Conservation (phyloP, 2,113 vertebrate genomes). For the Gobiocypris rarus region DNA sequence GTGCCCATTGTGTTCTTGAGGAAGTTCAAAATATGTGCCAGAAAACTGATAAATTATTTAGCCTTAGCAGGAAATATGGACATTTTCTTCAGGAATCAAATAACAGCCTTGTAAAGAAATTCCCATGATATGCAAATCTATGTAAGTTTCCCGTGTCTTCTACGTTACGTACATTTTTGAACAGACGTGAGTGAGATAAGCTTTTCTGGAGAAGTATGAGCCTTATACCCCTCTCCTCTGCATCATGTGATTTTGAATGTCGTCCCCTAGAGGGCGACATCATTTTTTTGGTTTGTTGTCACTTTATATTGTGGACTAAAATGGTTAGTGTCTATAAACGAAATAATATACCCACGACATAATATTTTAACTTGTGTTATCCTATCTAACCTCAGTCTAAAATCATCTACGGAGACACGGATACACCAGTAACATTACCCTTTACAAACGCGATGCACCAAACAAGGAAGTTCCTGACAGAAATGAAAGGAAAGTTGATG, state of each 20-base stretch:
- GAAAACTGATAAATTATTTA: neutral
- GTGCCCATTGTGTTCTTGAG: no score
- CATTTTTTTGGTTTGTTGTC: neutral
- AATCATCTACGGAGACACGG: neutral
- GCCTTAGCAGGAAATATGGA: neutral
- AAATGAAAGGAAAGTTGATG: constrained; percentile 16
- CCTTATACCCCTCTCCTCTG: neutral
- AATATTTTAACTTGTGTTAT: neutral
- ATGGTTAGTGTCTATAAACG: neutral
- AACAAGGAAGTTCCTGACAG: constrained; percentile 31
- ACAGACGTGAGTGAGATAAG: neutral
- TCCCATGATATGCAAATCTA: no score
- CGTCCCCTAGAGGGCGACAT: constrained; percentile 33
- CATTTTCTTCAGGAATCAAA: neutral
- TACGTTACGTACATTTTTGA: neutral
- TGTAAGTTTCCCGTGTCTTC: no score
- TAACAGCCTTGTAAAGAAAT: neutral
- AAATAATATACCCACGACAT: neutral
- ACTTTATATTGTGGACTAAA: neutral
- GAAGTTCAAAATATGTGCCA: no score
- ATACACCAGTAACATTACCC: neutral
- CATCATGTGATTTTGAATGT: neutral
- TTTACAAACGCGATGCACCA: neutral
- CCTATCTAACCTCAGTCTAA: neutral
- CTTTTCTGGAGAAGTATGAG: neutral